Percentiles rank a stretch among this genome's conserved stretches.
Evolutionary conservation across 2,113 vertebrate species (phyloP).

Genomic region (Nymphicus hollandicus): DNA sequence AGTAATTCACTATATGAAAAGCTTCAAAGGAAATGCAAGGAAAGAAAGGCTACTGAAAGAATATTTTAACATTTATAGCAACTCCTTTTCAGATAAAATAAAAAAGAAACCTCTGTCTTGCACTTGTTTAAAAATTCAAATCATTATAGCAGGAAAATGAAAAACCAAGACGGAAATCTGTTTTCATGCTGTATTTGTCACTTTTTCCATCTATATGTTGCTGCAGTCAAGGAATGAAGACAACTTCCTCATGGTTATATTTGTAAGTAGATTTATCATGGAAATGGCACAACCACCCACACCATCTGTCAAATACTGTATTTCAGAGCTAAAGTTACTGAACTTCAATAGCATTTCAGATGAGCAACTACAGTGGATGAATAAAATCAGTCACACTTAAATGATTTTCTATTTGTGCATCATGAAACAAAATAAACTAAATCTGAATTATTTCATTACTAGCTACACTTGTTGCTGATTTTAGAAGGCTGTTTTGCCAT

Average conservation of each 20-base stretch:
- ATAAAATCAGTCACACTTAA: constrained; percentile 45
- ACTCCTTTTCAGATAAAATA: background rate
- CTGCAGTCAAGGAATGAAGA: constrained; percentile 14
- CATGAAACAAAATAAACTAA: constrained; percentile 32
- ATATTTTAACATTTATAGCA: constrained; percentile 11
- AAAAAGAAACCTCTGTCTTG: background rate
- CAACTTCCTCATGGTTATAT: constrained; percentile 13
- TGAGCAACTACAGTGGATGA: constrained; percentile 21
- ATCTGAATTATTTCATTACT: constrained; percentile 42
- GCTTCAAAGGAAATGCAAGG: background rate
- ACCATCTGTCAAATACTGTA: constrained; percentile 40
- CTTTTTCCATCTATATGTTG: constrained; percentile 14
- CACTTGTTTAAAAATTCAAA: background rate
- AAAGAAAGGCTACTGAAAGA: background rate
- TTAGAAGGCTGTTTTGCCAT: too few relatives aligned
- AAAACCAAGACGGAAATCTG: background rate
- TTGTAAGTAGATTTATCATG: constrained; percentile 49
- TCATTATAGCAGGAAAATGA: constrained; percentile 13
- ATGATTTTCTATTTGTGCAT: constrained; percentile 48
- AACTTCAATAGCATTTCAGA: constrained; percentile 48
- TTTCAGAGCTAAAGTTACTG: constrained; percentile 49
- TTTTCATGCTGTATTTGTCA: background rate
- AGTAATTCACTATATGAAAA: background rate
- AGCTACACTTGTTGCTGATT: background rate
- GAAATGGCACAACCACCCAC: constrained; percentile 45